Base-by-base conservation (phyloP, 2,888 invertebrate genomes). In the Neelides folsomi region DNA sequence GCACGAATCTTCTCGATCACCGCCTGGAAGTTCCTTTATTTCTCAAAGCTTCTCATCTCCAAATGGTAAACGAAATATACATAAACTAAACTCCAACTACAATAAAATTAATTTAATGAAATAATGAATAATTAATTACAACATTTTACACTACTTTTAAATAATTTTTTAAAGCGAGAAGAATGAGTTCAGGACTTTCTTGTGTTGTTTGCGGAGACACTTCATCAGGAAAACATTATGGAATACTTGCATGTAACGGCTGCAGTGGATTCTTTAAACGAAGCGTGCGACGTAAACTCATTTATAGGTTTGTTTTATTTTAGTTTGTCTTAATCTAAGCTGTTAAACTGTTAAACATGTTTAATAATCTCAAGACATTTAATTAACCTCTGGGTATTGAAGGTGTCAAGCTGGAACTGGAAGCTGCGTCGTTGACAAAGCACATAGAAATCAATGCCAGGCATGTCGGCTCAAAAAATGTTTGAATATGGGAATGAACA, bases 381-480 rank as follows among this genome's bases (percentile, higher is more conserved):
- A 12, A 45, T 45, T 35, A 20, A n/a, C 34, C 27, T 56, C 47
- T 53, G 52, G 52, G 16, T 62, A 59, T 70, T 69, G 6, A 74
- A 95, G 95, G 77, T 98, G 98, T 71, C 98, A 98, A 76, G 97
- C 97, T 0, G 97, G 97, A 36, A 98, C 95, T 1, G 98, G 98
- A 2, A 77, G 87, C 49, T 98, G 97, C 69, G 79, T 94, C 56
- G 95, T 98, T 47, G 98, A 98, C 76, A 98, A 98, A 71, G 94
- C 97, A 0, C 97, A 98, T 71, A 76, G 98, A 60, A 98, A 98
- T 73, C 98, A 98, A 70, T 98, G 98, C 70, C 97, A 98, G 71
- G 97, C 97, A 0, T 98, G 98, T 71, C 78, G 98, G 43, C 79
- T 98, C 63, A 95, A 94, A 76, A 98, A 98, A 74, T 98, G 98